Base-by-base conservation (phyloP, 2,113 vertebrate species). In the Platanista minor region DNA sequence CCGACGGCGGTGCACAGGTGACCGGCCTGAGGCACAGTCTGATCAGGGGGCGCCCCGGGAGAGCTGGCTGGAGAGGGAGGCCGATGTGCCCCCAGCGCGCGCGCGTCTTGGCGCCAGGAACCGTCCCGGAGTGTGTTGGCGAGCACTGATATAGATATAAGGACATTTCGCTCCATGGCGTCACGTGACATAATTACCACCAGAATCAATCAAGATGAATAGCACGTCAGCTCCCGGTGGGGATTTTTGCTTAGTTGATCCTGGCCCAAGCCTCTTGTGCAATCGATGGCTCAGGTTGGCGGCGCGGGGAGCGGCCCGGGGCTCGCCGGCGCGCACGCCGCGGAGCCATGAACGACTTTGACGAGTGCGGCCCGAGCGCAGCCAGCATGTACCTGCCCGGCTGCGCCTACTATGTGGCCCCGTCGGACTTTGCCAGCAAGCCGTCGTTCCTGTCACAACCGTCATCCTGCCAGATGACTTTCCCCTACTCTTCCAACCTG, bases 151-250 rank as follows among this genome's bases (percentile, higher is more conserved):
- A 99, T 99, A 99, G 99, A 99, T 99, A 99, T 99, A 99, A 99
- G 99, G 99, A 99, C 99, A 99, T 99, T 99, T 99, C 99, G 99
- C 99, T 99, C 98, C 99, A 99, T 99, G 98, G 99, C 99, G 99
- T 99, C 99, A 99, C 99, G 99, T 99, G 99, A 99, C 99, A 99
- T 99, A 99, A 99, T 99, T 99, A 99, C 99, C 99, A 99, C 99
- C 99, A 99, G 99, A 99, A 99, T 99, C 99, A 99, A 99, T 99
- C 99, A 99, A 99, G 99, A 99, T 99, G 99, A 99, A 99, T 99
- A 99, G 99, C 99, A 99, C 99, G 99, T 99, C 99, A 99, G 99
- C 99, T 98, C 99, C 98, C 99, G 99, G 99, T 99, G 99, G 99
- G 99, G 99, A 99, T 99, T 99, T 99, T 99, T 99, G 99, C 99